Evolutionary conservation across 2,888 invertebrate species (phyloP).

Genomic region (Buathra laborator): DNA sequence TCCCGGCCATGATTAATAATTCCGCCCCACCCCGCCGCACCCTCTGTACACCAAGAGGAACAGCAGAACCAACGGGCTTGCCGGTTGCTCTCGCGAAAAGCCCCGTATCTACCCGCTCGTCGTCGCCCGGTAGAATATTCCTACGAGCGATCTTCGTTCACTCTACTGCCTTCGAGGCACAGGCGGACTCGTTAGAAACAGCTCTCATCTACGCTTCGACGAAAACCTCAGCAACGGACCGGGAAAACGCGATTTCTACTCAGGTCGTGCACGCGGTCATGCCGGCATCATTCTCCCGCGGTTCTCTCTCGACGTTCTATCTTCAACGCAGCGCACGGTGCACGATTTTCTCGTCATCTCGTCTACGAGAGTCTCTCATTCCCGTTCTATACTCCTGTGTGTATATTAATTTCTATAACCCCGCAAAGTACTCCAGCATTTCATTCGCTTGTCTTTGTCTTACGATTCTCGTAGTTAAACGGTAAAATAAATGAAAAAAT

Average conservation of each 20-base stretch:
- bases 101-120: slow-evolving; percentile 14
- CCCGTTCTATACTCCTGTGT: neutral
- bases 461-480: neutral
- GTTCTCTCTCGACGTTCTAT: slow-evolving; percentile 9
- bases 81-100: slow-evolving; percentile 15
- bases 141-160: slow-evolving; percentile 29
- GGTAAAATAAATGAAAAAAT: neutral
- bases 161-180: slow-evolving; percentile 29
- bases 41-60: slow-evolving; percentile 44
- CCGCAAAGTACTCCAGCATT: neutral
- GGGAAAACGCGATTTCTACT: slow-evolving; percentile 26
- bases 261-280: slow-evolving; percentile 19
- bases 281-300: slow-evolving; percentile 17
- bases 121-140: slow-evolving; percentile 16
- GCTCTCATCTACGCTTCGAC: slow-evolving; percentile 35
- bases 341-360: slow-evolving; percentile 11
- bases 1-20: slow-evolving; percentile 84
- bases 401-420: slow-evolving; percentile 43
- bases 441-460: neutral
- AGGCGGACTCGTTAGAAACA: slow-evolving; percentile 48
- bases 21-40: slow-evolving; percentile 69
- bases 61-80: slow-evolving; percentile 18
- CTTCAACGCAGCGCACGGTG: neutral
- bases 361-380: slow-evolving; percentile 10
- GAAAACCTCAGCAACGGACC: slow-evolving; percentile 50